A percentile compares a stretch with the other conserved stretches of the same genome.
phyloP scores from a whole-genome alignment of 2,888 invertebrate genomes.

The Diadegma fenestrale region DNA sequence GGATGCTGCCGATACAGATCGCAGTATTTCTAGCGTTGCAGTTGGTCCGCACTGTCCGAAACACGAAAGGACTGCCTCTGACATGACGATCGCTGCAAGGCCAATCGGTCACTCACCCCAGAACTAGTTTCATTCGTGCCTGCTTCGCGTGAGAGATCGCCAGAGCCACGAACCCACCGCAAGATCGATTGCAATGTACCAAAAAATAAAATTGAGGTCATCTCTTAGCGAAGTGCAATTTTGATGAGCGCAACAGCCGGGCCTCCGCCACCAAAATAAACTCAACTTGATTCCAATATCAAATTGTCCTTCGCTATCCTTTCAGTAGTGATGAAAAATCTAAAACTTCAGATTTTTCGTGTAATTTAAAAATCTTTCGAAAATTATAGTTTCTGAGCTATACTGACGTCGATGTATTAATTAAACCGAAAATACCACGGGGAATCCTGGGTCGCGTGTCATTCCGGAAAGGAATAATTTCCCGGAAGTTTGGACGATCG shows the following conservation, averaged over 20 bases:
- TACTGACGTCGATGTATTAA: not conserved
- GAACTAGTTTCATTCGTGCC: too few species aligned
- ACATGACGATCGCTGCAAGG: too few species aligned
- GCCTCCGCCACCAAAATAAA: not conserved
- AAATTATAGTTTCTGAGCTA: not conserved
- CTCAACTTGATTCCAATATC: not conserved
- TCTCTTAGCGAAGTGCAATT: not conserved
- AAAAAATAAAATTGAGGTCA: not conserved
- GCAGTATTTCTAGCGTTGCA: too few species aligned
- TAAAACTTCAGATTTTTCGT: not conserved
- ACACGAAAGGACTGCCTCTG: too few species aligned
- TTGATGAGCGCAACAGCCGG: not conserved
- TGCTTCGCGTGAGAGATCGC: not conserved
- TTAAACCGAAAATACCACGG: too few species aligned
- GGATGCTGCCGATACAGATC: too few species aligned
- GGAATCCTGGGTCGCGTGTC: not conserved
- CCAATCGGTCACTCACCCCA: too few species aligned
- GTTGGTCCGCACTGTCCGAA: too few species aligned
- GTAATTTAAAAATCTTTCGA: not conserved
- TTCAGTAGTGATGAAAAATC: not conserved
- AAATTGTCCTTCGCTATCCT: not conserved
- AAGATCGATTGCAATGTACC: not conserved
- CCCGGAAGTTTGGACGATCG: not conserved
- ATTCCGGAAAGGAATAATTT: not conserved
- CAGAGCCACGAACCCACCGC: not conserved